phyloP scores from a whole-genome alignment of 2,888 invertebrate genomes.

The Andrena camellia region DNA sequence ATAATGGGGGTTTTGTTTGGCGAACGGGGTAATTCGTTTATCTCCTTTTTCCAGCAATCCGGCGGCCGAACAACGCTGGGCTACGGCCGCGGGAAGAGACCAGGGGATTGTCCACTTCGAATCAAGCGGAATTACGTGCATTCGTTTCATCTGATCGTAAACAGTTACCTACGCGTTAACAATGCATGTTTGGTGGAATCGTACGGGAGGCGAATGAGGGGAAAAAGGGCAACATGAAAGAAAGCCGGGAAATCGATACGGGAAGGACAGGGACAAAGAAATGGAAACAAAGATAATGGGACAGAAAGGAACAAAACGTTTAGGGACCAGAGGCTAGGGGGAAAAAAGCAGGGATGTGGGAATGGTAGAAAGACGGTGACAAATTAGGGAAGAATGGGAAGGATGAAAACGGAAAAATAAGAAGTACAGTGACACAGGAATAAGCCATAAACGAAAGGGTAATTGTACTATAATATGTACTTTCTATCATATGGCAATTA shows the following conservation, averaged over 20 bases:
- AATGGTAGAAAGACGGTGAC: background rate
- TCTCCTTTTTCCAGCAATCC: constrained; percentile 72
- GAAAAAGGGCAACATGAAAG: constrained; percentile 19
- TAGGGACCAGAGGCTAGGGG: background rate
- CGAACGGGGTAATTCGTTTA: constrained; percentile 72
- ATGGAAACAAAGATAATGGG: constrained; percentile 8
- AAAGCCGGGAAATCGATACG: constrained; percentile 1
- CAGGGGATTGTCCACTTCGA: constrained; percentile 59
- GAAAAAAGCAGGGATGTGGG: background rate
- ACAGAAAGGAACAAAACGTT: constrained; percentile 14
- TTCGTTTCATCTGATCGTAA: constrained; percentile 74
- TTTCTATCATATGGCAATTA: background rate
- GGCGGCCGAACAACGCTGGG: constrained; percentile 49
- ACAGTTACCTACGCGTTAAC: constrained; percentile 70
- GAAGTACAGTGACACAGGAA: background rate
- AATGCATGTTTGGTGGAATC: constrained; percentile 46
- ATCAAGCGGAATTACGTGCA: constrained; percentile 73
- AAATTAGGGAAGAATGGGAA: background rate
- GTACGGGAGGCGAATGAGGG: background rate
- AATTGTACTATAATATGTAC: background rate
- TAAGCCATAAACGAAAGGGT: background rate
- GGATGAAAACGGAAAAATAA: background rate
- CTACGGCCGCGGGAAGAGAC: constrained; percentile 30
- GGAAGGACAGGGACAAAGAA: constrained; percentile 1
- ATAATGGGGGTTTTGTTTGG: constrained; percentile 74